Conservation (phyloP, 64 coral and sea anemone species). For the Anthopleura sola region DNA sequence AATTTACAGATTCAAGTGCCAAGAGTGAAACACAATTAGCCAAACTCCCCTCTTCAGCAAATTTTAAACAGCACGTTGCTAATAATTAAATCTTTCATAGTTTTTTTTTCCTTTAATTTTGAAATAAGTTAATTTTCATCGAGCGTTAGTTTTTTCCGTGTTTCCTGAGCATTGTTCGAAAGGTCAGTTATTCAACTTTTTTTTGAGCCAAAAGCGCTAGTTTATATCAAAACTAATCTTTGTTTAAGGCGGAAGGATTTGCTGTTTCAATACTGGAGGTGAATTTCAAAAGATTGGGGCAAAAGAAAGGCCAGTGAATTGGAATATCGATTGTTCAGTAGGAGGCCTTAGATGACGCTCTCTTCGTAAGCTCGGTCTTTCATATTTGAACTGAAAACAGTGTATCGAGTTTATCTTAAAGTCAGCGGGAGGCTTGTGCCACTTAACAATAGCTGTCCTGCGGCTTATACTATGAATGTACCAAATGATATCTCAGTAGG, state of each 20-base stretch:
- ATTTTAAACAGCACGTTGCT: conserved; percentile 5
- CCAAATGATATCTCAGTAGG: conserved; percentile 10
- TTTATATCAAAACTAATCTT: conserved; percentile 8
- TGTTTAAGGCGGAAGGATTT: conserved; percentile 27
- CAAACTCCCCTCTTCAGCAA: conserved; percentile 17
- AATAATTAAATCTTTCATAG: conserved; percentile 19
- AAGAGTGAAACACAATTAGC: conserved; percentile 8
- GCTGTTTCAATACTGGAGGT: conserved; percentile 21
- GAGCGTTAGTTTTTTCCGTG: background rate
- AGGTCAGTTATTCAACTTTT: conserved; percentile 3
- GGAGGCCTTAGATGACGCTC: conserved; percentile 11
- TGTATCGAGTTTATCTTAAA: conserved; percentile 21
- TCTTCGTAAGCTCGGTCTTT: background rate
- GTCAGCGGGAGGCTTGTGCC: background rate
- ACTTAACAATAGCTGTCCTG: conserved; percentile 25
- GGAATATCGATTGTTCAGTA: conserved; percentile 13
- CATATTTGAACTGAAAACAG: conserved; percentile 17
- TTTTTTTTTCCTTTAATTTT: conserved; percentile 21
- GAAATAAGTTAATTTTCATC: conserved; percentile 61
- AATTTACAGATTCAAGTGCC: conserved; percentile 24
- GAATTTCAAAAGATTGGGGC: background rate
- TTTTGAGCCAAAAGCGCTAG: background rate
- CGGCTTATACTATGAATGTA: conserved; percentile 12
- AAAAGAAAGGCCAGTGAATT: conserved; percentile 14
- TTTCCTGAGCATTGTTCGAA: conserved; percentile 16